A percentile compares a stretch with the other conserved stretches of the same genome.
These are phyloP conservation scores for Zapus hudsonius DNA, from an alignment of 2,113 vertebrate species.

Conservation along the genomic window DNA sequence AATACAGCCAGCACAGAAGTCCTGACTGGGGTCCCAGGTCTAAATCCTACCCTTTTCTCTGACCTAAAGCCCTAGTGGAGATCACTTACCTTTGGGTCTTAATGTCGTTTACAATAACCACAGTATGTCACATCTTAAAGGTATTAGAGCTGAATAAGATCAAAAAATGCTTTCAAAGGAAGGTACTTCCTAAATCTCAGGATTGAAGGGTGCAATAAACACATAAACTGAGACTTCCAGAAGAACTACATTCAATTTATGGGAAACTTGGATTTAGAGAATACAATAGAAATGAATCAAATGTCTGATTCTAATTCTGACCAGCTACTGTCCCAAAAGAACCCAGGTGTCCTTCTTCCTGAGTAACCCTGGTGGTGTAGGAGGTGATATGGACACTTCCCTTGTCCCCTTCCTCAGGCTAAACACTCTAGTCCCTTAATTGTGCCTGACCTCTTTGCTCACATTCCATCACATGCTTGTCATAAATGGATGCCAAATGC, in stretches of 20 bases:
- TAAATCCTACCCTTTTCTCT: no score
- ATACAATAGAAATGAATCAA: neutral
- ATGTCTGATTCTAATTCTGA: neutral
- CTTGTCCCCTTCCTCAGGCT: neutral
- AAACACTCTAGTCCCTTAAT: neutral
- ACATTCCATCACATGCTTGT: neutral
- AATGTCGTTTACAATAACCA: neutral
- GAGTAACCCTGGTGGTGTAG: no score
- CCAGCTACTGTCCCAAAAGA: neutral
- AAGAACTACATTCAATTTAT: neutral
- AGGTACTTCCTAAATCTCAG: neutral
- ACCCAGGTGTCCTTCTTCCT: neutral
- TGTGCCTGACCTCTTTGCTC: neutral
- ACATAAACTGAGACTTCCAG: neutral
- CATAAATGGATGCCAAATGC: neutral
- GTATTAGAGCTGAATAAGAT: neutral
- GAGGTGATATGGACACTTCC: neutral
- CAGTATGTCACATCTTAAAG: neutral
- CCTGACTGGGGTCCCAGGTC: no score
- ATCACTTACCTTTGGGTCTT: neutral
- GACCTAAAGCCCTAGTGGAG: neutral
- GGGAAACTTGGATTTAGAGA: neutral
- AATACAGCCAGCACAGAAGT: neutral
- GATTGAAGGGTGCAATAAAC: neutral
- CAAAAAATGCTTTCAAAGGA: neutral